Evolutionary conservation across 2,113 vertebrate genomes (phyloP).

Genomic region (Diglossa brunneiventris): DNA sequence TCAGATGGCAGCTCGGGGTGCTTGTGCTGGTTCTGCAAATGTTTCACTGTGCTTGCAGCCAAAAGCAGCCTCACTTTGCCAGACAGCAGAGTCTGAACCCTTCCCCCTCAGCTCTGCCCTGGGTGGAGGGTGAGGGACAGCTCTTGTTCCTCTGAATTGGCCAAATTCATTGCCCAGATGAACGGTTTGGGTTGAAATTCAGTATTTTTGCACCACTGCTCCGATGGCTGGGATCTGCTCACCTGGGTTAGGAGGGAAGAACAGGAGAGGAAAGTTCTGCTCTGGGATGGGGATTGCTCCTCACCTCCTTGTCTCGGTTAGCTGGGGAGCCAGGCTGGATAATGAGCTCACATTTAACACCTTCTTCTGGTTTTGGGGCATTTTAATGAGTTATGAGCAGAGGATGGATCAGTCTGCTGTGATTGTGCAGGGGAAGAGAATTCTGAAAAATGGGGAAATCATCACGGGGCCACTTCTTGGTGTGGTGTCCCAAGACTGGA

Average conservation of each 20-base stretch:
- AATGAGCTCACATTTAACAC: accelerated
- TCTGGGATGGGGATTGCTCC: background rate
- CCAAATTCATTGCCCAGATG: background rate
- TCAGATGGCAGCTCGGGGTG: background rate
- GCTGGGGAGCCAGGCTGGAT: accelerated
- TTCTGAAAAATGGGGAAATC: background rate
- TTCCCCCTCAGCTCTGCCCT: background rate
- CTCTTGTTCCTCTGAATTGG: background rate
- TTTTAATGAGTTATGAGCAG: background rate
- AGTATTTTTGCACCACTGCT: accelerated
- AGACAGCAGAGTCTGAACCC: background rate
- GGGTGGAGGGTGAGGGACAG: background rate
- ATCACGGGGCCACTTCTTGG: accelerated
- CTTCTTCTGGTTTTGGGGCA: accelerated
- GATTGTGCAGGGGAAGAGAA: background rate
- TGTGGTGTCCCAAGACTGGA: accelerated
- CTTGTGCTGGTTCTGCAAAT: background rate
- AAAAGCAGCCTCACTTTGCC: background rate
- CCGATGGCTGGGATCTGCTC: background rate
- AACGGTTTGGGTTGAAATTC: accelerated
- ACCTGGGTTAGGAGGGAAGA: too few relatives aligned
- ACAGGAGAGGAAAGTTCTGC: background rate
- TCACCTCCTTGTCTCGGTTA: background rate
- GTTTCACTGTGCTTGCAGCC: background rate
- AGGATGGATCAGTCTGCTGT: accelerated